phyloP scores from a whole-genome alignment of 2,113 vertebrate species.

The rat (Rattus norvegicus) region GRCr8 NC_086022.1:14154501-14155000 shows the following conservation, averaged over 20 bases:
- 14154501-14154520: neutral
- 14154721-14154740: neutral
- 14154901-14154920: neutral
- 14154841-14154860: neutral
- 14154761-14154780: constrained; percentile 41
- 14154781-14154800: neutral
- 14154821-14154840: neutral
- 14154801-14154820: neutral
- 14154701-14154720: constrained; percentile 23
- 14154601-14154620: neutral
- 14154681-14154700: constrained; percentile 52
- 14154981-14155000: neutral
- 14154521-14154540: neutral
- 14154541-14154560: constrained; percentile 1
- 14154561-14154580: neutral
- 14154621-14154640: constrained; percentile 20
- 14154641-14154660: constrained; percentile 6
- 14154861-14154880: neutral
- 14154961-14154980: neutral
- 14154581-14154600: constrained; percentile 25
- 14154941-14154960: neutral
- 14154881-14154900: neutral
- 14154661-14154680: constrained; percentile 43
- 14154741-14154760: neutral
- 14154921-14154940: neutral